Evolutionary conservation across 2,888 invertebrate genomes (phyloP).

Genomic region (Ceramica pisi): DNA sequence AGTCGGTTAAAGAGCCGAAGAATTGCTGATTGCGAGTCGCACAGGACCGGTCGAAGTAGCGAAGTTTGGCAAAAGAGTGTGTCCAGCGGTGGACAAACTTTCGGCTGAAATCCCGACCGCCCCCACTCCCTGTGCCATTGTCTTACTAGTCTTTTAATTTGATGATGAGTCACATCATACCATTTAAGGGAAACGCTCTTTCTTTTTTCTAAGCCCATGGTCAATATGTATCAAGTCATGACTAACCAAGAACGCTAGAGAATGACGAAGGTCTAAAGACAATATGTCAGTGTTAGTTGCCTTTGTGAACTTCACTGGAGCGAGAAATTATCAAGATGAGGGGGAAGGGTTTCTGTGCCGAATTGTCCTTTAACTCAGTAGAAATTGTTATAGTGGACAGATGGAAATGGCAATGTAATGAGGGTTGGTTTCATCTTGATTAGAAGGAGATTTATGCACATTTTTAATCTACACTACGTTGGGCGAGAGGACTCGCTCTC

Average conservation of each 20-base stretch:
- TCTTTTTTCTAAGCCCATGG: background rate
- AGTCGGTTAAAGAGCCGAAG: too few relatives aligned
- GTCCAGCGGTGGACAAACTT: too few relatives aligned
- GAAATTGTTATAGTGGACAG: background rate
- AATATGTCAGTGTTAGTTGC: constrained; percentile 9
- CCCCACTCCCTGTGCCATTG: too few relatives aligned
- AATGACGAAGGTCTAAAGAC: constrained; percentile 9
- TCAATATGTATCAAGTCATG: background rate
- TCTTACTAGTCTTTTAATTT: too few relatives aligned
- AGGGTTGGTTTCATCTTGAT: background rate
- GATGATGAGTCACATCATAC: background rate
- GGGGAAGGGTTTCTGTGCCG: background rate
- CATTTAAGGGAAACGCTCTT: background rate
- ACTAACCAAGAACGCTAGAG: background rate
- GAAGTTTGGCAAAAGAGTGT: too few relatives aligned
- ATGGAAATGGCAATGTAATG: background rate
- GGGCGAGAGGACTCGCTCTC: too few relatives aligned
- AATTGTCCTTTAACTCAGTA: background rate
- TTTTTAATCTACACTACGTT: too few relatives aligned
- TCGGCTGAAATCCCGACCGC: too few relatives aligned
- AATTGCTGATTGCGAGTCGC: too few relatives aligned
- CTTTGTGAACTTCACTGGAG: constrained; percentile 16
- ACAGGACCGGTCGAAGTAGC: too few relatives aligned
- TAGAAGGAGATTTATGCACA: too few relatives aligned
- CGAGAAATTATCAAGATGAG: background rate